phyloP scores from a whole-genome alignment of 2,797 vertebrate genomes.

The Anniella stebbinsi region DNA sequence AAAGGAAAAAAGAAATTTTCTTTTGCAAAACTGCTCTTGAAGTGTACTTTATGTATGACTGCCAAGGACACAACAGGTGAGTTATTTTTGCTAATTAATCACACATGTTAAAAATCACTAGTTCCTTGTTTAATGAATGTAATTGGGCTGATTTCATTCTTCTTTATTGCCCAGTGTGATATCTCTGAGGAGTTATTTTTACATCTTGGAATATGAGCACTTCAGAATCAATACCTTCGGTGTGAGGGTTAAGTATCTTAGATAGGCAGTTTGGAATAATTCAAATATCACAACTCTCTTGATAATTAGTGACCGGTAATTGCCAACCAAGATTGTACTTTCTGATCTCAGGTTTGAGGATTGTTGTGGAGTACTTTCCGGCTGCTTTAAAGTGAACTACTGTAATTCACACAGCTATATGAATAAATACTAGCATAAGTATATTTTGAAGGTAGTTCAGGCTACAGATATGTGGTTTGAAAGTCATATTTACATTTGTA shows the following conservation, averaged over 20 bases:
- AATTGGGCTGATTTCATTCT: slow-evolving; percentile 21
- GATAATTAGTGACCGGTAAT: background rate
- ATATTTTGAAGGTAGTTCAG: background rate
- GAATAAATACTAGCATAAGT: background rate
- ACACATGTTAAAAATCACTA: slow-evolving; percentile 17
- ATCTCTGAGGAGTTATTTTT: slow-evolving; percentile 30
- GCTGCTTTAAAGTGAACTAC: background rate
- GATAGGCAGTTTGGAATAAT: background rate
- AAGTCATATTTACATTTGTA: background rate
- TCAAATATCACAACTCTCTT: background rate
- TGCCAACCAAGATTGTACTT: background rate
- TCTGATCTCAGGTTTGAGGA: background rate
- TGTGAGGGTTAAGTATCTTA: background rate
- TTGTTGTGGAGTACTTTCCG: background rate
- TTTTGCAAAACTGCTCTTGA: background rate
- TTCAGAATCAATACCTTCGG: background rate
- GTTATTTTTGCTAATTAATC: slow-evolving; percentile 14
- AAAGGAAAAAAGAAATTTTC: background rate
- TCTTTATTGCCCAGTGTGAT: background rate
- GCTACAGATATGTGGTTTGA: background rate
- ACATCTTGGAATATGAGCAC: slow-evolving; percentile 10
- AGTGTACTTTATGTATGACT: background rate
- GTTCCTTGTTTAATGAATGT: background rate
- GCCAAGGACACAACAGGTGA: background rate
- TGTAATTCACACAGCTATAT: background rate